Conservation (phyloP, 2,113 vertebrate species). For the Aplodontia rufa region DNA sequence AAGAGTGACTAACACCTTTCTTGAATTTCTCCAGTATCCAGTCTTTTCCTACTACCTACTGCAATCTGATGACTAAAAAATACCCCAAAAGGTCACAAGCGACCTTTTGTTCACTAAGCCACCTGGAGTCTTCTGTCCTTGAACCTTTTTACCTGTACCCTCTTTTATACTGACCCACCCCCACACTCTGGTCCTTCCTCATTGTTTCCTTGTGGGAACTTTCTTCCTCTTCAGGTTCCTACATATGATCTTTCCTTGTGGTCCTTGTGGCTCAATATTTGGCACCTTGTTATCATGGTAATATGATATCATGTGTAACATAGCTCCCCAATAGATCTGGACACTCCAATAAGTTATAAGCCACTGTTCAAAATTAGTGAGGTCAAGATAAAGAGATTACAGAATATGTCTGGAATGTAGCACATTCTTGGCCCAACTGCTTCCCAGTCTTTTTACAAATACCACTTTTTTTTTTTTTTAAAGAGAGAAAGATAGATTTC, state of each 20-base stretch:
- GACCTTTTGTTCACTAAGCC: background rate
- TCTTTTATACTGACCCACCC: background rate
- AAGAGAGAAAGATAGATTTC: too few relatives aligned
- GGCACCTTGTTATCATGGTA: background rate
- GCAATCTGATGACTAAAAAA: background rate
- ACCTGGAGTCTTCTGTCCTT: background rate
- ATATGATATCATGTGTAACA: background rate
- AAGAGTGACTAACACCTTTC: background rate
- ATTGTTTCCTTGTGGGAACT: background rate
- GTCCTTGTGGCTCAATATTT: background rate
- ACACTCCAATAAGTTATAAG: background rate
- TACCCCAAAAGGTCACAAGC: background rate
- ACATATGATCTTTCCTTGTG: background rate
- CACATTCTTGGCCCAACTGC: background rate
- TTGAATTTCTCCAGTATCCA: background rate
- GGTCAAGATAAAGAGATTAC: background rate
- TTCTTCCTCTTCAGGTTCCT: background rate
- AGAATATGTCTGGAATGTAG: too few relatives aligned
- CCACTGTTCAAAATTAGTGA: background rate
- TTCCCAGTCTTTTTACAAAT: slow-evolving; percentile 3
- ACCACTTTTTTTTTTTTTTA: too few relatives aligned
- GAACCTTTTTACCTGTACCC: background rate
- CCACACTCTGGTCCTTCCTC: background rate
- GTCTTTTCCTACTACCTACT: background rate
- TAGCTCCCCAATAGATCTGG: background rate